Evolutionary conservation across 1,140 invertebrate species (phyloP).

Genomic region (Melipona quadrifasciata): DNA sequence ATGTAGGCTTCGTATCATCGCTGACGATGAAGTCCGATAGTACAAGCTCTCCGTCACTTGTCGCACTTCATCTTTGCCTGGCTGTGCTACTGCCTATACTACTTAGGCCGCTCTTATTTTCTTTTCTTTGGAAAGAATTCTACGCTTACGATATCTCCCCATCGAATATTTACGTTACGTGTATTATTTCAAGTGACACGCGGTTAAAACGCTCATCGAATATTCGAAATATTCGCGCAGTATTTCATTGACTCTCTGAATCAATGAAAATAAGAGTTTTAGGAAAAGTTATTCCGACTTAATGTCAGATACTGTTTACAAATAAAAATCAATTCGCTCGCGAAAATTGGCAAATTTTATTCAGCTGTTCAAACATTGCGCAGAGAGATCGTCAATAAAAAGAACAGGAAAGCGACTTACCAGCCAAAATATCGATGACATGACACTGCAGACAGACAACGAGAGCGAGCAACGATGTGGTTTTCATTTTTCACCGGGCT

Average conservation of each 20-base stretch:
- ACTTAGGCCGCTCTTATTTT: not conserved
- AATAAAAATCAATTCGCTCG: too few relatives aligned
- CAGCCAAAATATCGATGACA: slow-evolving; percentile 56
- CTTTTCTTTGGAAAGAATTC: not conserved
- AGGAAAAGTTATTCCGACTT: not conserved
- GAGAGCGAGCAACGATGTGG: slow-evolving; percentile 55
- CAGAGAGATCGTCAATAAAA: not conserved
- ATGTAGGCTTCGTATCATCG: not conserved
- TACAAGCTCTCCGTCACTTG: not conserved
- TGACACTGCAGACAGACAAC: slow-evolving; percentile 59
- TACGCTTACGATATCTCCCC: not conserved
- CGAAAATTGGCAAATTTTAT: too few relatives aligned
- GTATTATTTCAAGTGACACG: not conserved
- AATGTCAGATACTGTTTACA: not conserved
- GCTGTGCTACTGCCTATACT: not conserved
- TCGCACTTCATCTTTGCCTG: not conserved
- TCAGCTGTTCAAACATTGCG: not conserved
- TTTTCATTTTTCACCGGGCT: slow-evolving; percentile 56
- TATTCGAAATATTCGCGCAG: too few relatives aligned
- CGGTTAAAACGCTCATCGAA: too few relatives aligned
- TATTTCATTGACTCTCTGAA: too few relatives aligned
- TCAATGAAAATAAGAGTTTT: not conserved
- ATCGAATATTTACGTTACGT: not conserved
- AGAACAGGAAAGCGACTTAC: slow-evolving; percentile 47
- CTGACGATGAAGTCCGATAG: not conserved